phyloP scores from a whole-genome alignment of 2,888 invertebrate species.

The Beris morrisii region DNA sequence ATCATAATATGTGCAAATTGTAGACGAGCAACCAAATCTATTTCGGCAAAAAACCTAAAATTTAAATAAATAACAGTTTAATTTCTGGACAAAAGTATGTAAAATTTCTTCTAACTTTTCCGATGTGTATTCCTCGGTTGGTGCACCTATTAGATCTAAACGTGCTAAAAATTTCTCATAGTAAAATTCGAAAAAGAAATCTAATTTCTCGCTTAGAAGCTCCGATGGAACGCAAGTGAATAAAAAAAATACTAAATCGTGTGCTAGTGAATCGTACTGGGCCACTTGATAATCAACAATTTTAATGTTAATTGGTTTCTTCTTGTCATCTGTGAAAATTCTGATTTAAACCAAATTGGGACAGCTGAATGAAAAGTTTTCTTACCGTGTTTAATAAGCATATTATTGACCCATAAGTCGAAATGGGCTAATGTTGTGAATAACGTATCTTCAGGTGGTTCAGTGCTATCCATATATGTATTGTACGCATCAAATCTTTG shows the following conservation, averaged over 20 bases:
- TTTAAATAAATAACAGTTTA: conserved; percentile 11
- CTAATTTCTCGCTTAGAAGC: conserved; percentile 55
- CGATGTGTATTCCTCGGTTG: too few species aligned
- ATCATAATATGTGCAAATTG: conserved; percentile 58
- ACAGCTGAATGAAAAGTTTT: neutral
- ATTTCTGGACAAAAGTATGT: neutral
- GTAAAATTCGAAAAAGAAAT: conserved; percentile 59
- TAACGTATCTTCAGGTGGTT: neutral
- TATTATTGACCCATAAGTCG: conserved; percentile 67
- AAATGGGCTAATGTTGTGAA: conserved; percentile 61
- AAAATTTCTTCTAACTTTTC: neutral
- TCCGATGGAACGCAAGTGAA: conserved; percentile 59
- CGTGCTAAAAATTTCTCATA: conserved; percentile 57
- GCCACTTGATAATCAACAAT: conserved; percentile 65
- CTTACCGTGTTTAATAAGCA: conserved; percentile 59
- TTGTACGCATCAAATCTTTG: neutral
- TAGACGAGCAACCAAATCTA: conserved; percentile 53
- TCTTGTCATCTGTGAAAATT: conserved; percentile 44
- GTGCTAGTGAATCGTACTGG: conserved; percentile 57
- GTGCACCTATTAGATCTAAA: conserved; percentile 52
- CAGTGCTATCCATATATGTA: neutral
- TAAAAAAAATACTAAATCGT: conserved; percentile 62
- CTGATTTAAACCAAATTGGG: neutral
- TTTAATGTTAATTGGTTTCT: conserved; percentile 57
- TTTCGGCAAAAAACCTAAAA: conserved; percentile 53